Conservation (phyloP, 2,113 vertebrate genomes). For the Probosciger aterrimus region DNA sequence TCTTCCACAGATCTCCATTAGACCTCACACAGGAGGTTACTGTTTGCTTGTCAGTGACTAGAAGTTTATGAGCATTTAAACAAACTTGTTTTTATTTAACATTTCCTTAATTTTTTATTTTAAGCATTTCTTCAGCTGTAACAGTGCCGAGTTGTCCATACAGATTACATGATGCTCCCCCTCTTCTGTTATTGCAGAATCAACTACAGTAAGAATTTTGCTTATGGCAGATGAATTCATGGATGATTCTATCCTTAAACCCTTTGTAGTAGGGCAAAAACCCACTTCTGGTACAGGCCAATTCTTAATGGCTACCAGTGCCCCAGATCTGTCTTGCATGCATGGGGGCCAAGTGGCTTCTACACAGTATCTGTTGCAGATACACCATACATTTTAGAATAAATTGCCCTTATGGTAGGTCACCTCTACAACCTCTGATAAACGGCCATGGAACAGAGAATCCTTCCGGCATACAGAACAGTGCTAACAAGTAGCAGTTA, state of each 20-base stretch:
- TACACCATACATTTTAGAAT: not conserved
- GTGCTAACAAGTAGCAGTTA: not conserved
- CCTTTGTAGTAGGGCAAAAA: fast-evolving
- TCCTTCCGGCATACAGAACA: not conserved
- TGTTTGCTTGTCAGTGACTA: not conserved
- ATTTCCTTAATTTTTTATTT: not conserved
- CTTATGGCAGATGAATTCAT: not conserved
- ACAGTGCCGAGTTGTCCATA: not conserved
- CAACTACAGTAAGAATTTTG: not conserved
- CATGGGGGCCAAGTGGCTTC: not conserved
- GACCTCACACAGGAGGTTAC: not conserved
- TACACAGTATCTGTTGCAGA: not conserved
- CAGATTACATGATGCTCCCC: not conserved
- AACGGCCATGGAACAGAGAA: not conserved
- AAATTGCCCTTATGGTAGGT: not conserved
- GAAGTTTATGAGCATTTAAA: not conserved
- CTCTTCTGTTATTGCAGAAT: not conserved
- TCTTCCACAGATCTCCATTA: not conserved
- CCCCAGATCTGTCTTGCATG: not conserved
- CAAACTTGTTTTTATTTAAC: not conserved
- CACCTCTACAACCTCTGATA: not conserved
- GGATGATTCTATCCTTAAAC: not conserved
- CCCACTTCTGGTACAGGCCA: not conserved
- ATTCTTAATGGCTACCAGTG: not conserved
- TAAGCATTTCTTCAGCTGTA: not conserved